Evolutionary conservation across 2,888 invertebrate species (phyloP), one percentile per base, ranked within the genome.

Genomic region (Rhopalosiphum nymphaeae): DNA sequence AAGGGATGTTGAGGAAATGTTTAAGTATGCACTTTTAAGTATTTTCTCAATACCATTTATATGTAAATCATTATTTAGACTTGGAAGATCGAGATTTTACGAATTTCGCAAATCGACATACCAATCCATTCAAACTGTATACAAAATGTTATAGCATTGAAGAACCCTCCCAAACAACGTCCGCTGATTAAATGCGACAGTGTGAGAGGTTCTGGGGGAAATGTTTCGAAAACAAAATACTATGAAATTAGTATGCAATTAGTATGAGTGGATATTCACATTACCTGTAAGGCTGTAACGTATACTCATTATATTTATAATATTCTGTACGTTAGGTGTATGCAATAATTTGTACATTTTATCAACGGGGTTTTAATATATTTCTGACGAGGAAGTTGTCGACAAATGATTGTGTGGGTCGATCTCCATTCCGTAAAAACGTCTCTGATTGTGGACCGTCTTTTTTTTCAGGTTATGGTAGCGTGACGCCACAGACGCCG

Each of bases 401-500:
- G 29, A 3, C 29, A 10, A 61, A 11, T 57, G 57, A 57, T 29
- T 53, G 13, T 3, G 10, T 46, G 44, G 2, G 44, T 46, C 44
- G 5, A 46, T 53, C 1, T 53, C 16, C 36, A 36, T 7, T 78
- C 36, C 67, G 10, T 16, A n/a, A 0, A 67, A 0, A 16, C n/a
- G 7, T 67, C 25, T 78, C 36, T 25, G 21, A 36, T 78, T 21
- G 9, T 3, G 21, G 3, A 53, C 11, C 42, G 56, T 13, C 13
- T 91, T 93, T 11, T 53, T 95, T 96, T 96, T 4, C 97, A 98
- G 98, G 98, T 95, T 98, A 98, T 95, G 98, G 98, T 85, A 98
- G 98, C 95, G 97, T 98, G 94, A 97, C 98, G 9, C 98, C 98
- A 9, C 97, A 97, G 95, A 98, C 98, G 9, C 96, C 97, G 84